Evolutionary conservation across 1,140 invertebrate genomes (phyloP), one percentile per base, ranked within the genome.

Genomic region (Metopolophium dirhodum): DNA sequence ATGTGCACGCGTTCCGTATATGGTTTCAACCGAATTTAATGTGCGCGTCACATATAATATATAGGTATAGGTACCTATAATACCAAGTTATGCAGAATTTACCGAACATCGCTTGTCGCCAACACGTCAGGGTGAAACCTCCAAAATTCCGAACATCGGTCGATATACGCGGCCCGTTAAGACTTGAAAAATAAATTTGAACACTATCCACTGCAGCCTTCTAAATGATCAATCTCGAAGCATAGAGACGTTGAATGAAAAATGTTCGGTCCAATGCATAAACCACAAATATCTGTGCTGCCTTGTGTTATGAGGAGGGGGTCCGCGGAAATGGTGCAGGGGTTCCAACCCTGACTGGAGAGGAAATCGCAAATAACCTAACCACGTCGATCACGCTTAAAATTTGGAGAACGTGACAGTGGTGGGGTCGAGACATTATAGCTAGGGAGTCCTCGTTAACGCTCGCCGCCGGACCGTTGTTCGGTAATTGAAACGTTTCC

Each of bases 401-500:
- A 45, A 47, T 87, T 87, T 45, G 45, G 45, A 47, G 7, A 87
- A 87, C 45, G 45, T 45, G 85, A 45, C 30, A n/a, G 26, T 0
- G 30, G 26, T n/a, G 30, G 85, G 41, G 45, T 11, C 23, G 45
- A 26, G 9, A 45, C 85, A 45, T 54, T 54, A 54, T 41, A 85
- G 57, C 57, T 23, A 77, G n/a, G 6, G 83, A 45, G 49, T 8
- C 49, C 87, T 54, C n/a, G 87, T 89, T 89, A 89, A 89, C 51
- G 35, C 47, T 30, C 88, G 23, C n/a, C 47, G 18, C 18, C 35
- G 23, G 8, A 54, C 49, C 35, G 22, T 26, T 23, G 22, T 57
- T 37, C n/a, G 49, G 51, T 89, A 89, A 89, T 26, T 89, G 51
- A 89, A 89, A 57, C 87, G 87, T 89, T 54, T 54, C 87, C 87